Conservation (phyloP, 2,113 vertebrate genomes). For the Lagopus leucura region DNA sequence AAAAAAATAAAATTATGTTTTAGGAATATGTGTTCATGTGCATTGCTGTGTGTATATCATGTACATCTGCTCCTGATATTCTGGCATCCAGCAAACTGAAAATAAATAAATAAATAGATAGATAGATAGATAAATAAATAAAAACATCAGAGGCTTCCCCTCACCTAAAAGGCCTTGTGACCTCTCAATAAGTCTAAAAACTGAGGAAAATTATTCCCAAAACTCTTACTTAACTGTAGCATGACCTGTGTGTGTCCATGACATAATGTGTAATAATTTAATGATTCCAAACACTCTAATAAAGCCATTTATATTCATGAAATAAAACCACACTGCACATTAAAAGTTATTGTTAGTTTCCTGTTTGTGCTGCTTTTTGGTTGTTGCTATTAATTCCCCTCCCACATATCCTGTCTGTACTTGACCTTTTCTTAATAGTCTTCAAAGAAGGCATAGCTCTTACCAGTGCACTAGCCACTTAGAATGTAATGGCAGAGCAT, state of each 20-base stretch:
- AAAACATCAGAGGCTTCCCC: neutral
- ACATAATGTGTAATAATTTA: neutral
- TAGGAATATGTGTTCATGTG: neutral
- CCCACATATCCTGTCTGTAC: neutral
- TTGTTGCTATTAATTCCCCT: neutral
- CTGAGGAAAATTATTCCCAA: neutral
- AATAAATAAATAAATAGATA: neutral
- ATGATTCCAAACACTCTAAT: neutral
- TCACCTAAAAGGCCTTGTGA: neutral
- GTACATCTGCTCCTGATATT: neutral
- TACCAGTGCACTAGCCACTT: neutral
- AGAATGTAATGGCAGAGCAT: neutral
- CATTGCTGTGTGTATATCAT: too few relatives aligned
- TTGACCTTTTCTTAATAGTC: neutral
- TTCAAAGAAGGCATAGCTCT: neutral
- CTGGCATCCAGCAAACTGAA: neutral
- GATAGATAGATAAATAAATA: neutral
- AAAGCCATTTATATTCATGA: neutral
- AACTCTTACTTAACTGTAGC: neutral
- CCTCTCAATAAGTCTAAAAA: neutral
- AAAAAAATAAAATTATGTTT: rapidly evolving
- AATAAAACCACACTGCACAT: neutral
- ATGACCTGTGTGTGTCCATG: neutral
- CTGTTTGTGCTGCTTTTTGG: neutral
- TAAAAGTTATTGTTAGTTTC: neutral